Evolutionary conservation across 2,113 vertebrate genomes (phyloP).

Genomic region (Semnornis frantzii): DNA sequence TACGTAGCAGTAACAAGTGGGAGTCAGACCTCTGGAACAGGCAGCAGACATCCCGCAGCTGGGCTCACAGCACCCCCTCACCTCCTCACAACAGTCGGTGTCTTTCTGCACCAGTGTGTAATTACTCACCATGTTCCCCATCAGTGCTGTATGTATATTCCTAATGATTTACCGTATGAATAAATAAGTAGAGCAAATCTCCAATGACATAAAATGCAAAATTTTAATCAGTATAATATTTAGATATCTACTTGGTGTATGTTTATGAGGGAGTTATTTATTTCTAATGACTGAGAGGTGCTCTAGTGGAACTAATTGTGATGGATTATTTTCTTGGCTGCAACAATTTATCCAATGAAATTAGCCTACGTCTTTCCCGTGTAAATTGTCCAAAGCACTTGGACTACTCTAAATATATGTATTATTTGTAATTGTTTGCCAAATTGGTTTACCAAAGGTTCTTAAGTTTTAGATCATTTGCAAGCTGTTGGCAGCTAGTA

Average conservation of each 20-base stretch:
- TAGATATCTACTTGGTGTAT: constrained; percentile 55
- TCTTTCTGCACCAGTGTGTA: constrained; percentile 38
- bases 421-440: constrained; percentile 18
- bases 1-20: neutral
- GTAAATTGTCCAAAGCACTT: neutral
- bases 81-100: neutral
- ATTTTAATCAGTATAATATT: constrained; percentile 69
- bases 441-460: neutral
- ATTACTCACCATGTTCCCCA: constrained; percentile 49
- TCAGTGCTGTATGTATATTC: neutral
- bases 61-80: neutral
- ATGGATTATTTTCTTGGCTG: constrained; percentile 53
- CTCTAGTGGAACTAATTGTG: constrained; percentile 70
- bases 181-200: constrained; percentile 61
- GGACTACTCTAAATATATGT: neutral
- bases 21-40: neutral
- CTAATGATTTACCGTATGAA: constrained; percentile 51
- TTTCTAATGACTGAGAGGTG: constrained; percentile 66
- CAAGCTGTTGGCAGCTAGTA: neutral
- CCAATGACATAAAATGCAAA: constrained; percentile 52
- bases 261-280: constrained; percentile 67
- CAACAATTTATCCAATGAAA: constrained; percentile 37
- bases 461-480: neutral
- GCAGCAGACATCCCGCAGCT: neutral
- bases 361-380: neutral